Percentiles rank a stretch among this genome's conserved stretches.
These are phyloP conservation scores for Laothoe populi DNA, from an alignment of 2,888 invertebrate species.

Conservation along the genomic window DNA sequence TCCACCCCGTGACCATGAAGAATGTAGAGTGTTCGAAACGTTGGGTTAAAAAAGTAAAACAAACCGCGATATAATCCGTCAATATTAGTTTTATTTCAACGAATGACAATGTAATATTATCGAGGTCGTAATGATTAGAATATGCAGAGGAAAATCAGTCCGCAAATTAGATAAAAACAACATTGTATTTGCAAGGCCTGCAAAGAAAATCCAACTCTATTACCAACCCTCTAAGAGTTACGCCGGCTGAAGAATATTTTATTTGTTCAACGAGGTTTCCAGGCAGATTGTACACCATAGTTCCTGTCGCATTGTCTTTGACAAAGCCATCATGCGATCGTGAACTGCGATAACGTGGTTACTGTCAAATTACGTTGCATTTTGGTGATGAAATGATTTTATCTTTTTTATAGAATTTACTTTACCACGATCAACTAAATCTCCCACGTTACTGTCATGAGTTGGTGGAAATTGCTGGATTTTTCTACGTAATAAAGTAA, in stretches of 20 bases:
- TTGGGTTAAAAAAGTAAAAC: no score
- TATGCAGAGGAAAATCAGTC: conserved; percentile 39
- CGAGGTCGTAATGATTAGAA: conserved; percentile 33
- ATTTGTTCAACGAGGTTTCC: conserved; percentile 27
- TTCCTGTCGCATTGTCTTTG: conserved; percentile 78
- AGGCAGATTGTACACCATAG: conserved; percentile 57
- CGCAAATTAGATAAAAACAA: conserved; percentile 44
- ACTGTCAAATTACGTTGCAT: conserved; percentile 46
- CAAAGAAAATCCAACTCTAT: conserved; percentile 43
- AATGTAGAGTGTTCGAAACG: no score
- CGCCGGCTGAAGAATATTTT: conserved; percentile 27
- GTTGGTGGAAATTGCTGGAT: neutral
- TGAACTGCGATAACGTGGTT: conserved; percentile 53
- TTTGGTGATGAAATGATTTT: conserved; percentile 36
- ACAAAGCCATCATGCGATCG: conserved; percentile 46
- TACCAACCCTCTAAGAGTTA: conserved; percentile 34
- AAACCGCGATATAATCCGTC: no score
- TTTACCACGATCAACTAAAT: conserved; percentile 24
- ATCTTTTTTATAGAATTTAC: conserved; percentile 40
- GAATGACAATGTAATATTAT: conserved; percentile 20
- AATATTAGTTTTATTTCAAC: no score
- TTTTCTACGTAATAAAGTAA: conserved; percentile 11
- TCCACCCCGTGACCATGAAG: no score
- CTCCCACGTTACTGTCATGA: neutral
- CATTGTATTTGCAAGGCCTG: neutral